These are phyloP conservation scores for Cataglyphis cursor DNA, from an alignment of 2,888 invertebrate genomes.

Conservation along the genomic window DNA sequence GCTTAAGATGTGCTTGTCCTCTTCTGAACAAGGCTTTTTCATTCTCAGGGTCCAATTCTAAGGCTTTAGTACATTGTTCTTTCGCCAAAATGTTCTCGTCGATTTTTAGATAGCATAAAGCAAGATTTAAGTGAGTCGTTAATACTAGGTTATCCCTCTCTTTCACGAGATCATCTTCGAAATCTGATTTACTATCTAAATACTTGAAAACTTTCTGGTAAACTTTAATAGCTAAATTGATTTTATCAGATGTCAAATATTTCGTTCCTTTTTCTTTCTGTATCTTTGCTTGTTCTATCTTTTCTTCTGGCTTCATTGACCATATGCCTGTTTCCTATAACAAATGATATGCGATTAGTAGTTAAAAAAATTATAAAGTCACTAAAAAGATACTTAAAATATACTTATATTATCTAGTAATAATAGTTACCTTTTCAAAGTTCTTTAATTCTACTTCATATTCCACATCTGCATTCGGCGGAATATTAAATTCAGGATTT, in stretches of 20 bases:
- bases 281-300: conserved; percentile 93
- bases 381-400: conserved; percentile 15
- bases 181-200: conserved; percentile 86
- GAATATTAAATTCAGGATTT: conserved; percentile 91
- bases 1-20: conserved; percentile 92
- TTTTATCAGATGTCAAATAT: conserved; percentile 94
- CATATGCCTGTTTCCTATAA: conserved; percentile 92
- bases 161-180: conserved; percentile 81
- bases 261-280: conserved; percentile 97
- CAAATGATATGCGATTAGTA: conserved; percentile 10
- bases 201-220: conserved; percentile 93
- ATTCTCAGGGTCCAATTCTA: conserved; percentile 92
- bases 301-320: conserved; percentile 93
- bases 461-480: conserved; percentile 92
- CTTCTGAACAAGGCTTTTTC: conserved; percentile 96
- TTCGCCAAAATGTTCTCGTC: conserved; percentile 92
- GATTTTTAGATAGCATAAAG: conserved; percentile 93
- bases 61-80: conserved; percentile 92
- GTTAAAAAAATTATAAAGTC: conserved; percentile 27
- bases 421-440: conserved; percentile 92
- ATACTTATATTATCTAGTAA: conserved; percentile 3
- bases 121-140: conserved; percentile 93
- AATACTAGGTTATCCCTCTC: conserved; percentile 89
- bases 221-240: conserved; percentile 93
- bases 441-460: conserved; percentile 94